Evolutionary conservation across 2,888 invertebrate species (phyloP), one percentile per base, ranked within the genome.

Genomic region (Pteria penguin): DNA sequence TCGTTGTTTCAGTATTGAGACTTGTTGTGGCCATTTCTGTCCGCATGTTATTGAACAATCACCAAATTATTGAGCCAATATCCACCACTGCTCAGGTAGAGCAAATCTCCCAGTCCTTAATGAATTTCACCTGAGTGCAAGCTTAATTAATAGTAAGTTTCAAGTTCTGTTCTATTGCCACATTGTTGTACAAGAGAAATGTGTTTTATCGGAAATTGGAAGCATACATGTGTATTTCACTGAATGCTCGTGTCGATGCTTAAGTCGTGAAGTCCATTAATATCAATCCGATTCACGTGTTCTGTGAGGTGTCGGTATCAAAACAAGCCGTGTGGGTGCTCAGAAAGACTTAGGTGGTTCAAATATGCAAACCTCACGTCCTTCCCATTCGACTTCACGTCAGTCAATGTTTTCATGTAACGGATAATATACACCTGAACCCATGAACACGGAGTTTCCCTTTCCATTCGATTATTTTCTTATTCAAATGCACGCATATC

Each of bases 1-100:
- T 94, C 85, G 95, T 94, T 86, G 95, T 94, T 92, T 95, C 95
- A 94, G 95, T 95, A 91, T 84, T 86, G 31, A 88, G 77, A 31
- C 77, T 80, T n/a, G 78, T 74, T 32, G 66, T 76, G 5, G 83
- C 80, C 81, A 83, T 84, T 18, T 85, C 84, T 52, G 78, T 68
- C 55, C 52, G 68, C 45, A 45, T 45, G 45, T 45, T 45, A 45
- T 45, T 45, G 45, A 14, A 45, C 45, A 45, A 45, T 45, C 45
- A 45, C 45, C 45, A 45, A 45, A 45, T 45, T 14, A 45, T 14
- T 8, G 45, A 45, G 18, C 45, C 45, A 45, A 45, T 45, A 45
- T 14, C n/a, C 8, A 18, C 45, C 45, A 45, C 8, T 45, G 45
- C 18, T 18, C 45, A 45, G 45, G 45, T 45, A 45, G 18, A 14